A percentile compares a stretch with the other conserved stretches of the same genome.
phyloP scores from a whole-genome alignment of 2,888 invertebrate genomes.

The Drosophila testacea region DNA sequence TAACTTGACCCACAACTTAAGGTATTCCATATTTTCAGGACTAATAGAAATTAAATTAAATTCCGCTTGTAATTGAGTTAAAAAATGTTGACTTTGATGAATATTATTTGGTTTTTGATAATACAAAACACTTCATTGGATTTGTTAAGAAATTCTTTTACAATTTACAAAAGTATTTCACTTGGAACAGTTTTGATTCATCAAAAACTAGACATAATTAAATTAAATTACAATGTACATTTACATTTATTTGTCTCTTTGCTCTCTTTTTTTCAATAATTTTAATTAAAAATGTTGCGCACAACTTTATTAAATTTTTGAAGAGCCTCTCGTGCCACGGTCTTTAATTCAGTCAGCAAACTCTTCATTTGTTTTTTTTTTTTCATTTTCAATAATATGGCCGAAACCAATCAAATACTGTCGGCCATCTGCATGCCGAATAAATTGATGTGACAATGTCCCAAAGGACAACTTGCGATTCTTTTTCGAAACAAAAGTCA shows the following conservation, averaged over 20 bases:
- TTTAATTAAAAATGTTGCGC: slow-evolving; percentile 21
- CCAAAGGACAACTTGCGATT: slow-evolving; percentile 25
- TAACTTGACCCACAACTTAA: too few relatives aligned
- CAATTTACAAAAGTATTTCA: neutral
- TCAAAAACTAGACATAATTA: neutral
- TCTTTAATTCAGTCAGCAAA: slow-evolving; percentile 28
- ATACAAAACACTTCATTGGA: too few relatives aligned
- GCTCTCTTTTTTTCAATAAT: neutral
- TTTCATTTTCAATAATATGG: slow-evolving; percentile 16
- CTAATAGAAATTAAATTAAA: neutral
- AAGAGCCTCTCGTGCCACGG: slow-evolving; percentile 16
- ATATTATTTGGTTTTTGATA: too few relatives aligned
- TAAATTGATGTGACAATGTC: slow-evolving; percentile 16
- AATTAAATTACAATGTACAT: slow-evolving; percentile 2
- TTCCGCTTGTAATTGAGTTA: neutral
- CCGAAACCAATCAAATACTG: slow-evolving; percentile 50
- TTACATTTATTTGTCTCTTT: neutral
- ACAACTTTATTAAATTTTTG: slow-evolving; percentile 29
- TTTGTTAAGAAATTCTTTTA: neutral
- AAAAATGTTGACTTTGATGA: too few relatives aligned
- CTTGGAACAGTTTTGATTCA: neutral
- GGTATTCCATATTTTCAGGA: too few relatives aligned
- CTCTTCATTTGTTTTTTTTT: neutral
- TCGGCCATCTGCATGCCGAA: slow-evolving; percentile 47
- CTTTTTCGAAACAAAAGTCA: slow-evolving; percentile 25